Conservation (phyloP, 2,797 vertebrate species). For the Thalassophryne amazonica region DNA sequence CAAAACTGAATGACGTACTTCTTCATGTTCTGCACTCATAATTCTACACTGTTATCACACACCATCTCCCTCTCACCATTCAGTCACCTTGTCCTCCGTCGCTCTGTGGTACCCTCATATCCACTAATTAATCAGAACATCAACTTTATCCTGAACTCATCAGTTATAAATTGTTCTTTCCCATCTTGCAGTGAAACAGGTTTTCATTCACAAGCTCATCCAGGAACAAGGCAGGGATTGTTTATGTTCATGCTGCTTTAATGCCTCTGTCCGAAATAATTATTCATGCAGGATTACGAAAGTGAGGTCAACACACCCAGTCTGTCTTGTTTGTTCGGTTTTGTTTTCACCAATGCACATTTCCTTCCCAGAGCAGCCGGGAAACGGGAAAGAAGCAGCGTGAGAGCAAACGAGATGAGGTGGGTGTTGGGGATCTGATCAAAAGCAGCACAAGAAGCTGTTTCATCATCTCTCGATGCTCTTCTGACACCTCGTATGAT, state of each 20-base stretch:
- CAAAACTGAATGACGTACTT: neutral
- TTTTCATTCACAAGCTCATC: neutral
- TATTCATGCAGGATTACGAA: constrained; percentile 52
- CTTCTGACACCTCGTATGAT: constrained; percentile 45
- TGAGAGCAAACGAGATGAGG: constrained; percentile 8
- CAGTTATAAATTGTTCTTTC: constrained; percentile 22
- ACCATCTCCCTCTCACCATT: neutral
- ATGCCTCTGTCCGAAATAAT: constrained; percentile 10
- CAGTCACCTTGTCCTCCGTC: constrained; percentile 5
- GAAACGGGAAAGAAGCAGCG: constrained; percentile 28
- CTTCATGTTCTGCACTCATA: constrained; percentile 1
- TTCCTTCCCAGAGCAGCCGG: constrained; percentile 35
- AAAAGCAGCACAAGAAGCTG: constrained; percentile 45
- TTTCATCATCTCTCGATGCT: constrained; percentile 55
- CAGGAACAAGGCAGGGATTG: neutral
- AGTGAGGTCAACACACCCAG: constrained; percentile 60
- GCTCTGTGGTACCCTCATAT: constrained; percentile 11
- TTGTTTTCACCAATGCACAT: constrained; percentile 49
- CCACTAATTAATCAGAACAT: constrained; percentile 44
- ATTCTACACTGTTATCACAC: constrained; percentile 26
- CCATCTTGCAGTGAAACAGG: constrained; percentile 3
- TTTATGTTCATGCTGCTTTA: constrained; percentile 9
- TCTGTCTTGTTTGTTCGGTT: constrained; percentile 67
- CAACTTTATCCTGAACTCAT: constrained; percentile 33
- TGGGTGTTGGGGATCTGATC: constrained; percentile 25